Percentiles rank a stretch among this genome's conserved stretches.
These are phyloP conservation scores for Typhlomys cinereus DNA, from an alignment of 2,113 vertebrate species.

Conservation along the genomic window DNA sequence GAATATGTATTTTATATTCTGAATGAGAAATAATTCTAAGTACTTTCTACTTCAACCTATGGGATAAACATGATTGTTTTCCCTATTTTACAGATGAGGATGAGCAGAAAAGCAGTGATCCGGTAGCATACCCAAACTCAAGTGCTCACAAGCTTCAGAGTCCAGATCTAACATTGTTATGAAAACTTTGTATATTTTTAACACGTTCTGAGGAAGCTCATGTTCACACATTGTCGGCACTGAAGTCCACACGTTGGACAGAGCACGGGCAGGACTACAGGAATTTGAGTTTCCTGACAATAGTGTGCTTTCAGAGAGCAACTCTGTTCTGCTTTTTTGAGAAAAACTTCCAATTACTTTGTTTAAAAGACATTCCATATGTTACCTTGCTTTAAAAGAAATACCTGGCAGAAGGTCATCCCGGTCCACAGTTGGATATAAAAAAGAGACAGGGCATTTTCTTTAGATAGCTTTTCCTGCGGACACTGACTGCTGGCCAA, in stretches of 20 bases:
- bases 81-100: not conserved
- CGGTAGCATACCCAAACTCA: not conserved
- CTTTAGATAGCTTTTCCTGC: not conserved
- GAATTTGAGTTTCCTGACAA: not conserved
- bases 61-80: not conserved
- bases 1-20: too few relatives aligned
- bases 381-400: not conserved
- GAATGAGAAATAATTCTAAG: not conserved
- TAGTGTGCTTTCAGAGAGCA: not conserved
- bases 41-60: not conserved
- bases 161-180: not conserved
- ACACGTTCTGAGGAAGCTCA: not conserved
- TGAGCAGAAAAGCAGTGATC: not conserved
- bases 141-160: not conserved
- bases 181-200: not conserved
- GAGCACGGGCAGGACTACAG: not conserved
- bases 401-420: not conserved
- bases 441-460: not conserved
- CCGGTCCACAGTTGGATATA: not conserved
- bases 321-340: not conserved
- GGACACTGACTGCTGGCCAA: too few relatives aligned
- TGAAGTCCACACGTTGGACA: not conserved
- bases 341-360: not conserved
- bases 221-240: not conserved
- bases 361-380: not conserved